Base-by-base conservation (phyloP, 2,113 vertebrate species). In the Apodemus speciosus region DNA sequence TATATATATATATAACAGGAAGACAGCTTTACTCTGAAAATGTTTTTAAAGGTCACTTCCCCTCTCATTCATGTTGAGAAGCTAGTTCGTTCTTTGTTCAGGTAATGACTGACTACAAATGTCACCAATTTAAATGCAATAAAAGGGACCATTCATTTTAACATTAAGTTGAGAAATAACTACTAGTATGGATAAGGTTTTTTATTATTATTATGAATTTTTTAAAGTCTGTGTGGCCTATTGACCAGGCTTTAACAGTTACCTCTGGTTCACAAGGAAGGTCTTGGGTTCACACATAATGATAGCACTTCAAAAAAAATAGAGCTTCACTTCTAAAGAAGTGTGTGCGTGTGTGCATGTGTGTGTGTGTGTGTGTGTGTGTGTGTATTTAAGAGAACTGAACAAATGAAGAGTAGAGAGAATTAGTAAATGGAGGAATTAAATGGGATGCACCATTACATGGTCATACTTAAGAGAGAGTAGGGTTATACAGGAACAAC, bases 61-160 rank as follows among this genome's bases (percentile, higher is more conserved):
- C 5, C 7, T 40, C 51, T 94, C 79, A 71, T 93, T 95, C 92
- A 90, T 75, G 13, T 88, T 97, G 90, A 86, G 62, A 81, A 56
- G 32, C 18, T 69, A 51, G 64, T 83, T 94, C 32, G 46, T 32
- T 92, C 62, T 89, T 95, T 90, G 51, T 86, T 46, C 18, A 92
- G 62, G 40, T 96, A 96, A 96, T 96, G 77, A 95, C 62, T 95
- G 46, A 38, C 85, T 93, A 93, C 94, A 97, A 95, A 95, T 95
- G 85, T 95, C 93, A 96, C 77, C 81, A 83, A 89, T 94, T 95
- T 85, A 95, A 86, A 92, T 85, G 64, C 51, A 91, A 21, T 60
- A 69, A 84, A 94, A 91, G 83, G 56, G 58, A 43, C 18, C 15
- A n/a, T 85, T 90, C 38, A 38, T 73, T 94, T 93, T 83, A 93